Percentiles rank a stretch among this genome's conserved stretches.
Conservation (phyloP, 2,888 invertebrate species). For the Monoplex corrugatus region DNA sequence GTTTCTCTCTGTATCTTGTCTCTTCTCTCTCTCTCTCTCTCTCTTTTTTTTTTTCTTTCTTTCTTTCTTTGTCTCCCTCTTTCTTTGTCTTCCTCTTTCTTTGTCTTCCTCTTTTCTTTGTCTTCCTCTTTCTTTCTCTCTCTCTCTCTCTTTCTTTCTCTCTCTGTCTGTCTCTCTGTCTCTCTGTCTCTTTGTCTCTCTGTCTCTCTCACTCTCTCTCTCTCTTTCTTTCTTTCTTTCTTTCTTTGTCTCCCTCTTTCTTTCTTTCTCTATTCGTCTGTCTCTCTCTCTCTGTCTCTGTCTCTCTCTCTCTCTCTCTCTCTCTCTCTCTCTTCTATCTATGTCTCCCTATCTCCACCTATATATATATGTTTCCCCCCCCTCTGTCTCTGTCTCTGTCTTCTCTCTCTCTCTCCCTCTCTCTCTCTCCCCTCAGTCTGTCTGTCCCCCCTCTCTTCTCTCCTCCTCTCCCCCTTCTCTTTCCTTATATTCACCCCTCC, state of each 20-base stretch:
- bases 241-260: background rate
- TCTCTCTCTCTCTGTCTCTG: background rate
- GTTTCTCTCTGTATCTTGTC: background rate
- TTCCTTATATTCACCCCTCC: background rate
- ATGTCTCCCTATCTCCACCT: background rate
- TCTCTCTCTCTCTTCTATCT: background rate
- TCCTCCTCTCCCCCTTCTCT: background rate
- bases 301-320: background rate
- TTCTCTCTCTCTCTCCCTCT: too few relatives aligned
- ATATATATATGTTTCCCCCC: background rate
- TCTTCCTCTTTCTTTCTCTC: too few relatives aligned
- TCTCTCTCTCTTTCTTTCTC: too few relatives aligned
- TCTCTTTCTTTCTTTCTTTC: background rate
- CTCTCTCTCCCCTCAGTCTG: background rate
- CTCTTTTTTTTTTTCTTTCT: background rate
- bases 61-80: background rate
- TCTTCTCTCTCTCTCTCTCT: background rate
- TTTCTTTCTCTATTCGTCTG: background rate
- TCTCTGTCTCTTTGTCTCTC: too few relatives aligned
- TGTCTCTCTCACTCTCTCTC: background rate
- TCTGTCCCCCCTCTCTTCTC: background rate
- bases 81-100: too few relatives aligned
- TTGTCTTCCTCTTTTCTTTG: too few relatives aligned
- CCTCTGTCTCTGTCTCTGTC: too few relatives aligned
- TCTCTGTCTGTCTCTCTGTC: too few relatives aligned